phyloP scores from a whole-genome alignment of 2,797 vertebrate genomes.

The Anas bahamensis region DNA sequence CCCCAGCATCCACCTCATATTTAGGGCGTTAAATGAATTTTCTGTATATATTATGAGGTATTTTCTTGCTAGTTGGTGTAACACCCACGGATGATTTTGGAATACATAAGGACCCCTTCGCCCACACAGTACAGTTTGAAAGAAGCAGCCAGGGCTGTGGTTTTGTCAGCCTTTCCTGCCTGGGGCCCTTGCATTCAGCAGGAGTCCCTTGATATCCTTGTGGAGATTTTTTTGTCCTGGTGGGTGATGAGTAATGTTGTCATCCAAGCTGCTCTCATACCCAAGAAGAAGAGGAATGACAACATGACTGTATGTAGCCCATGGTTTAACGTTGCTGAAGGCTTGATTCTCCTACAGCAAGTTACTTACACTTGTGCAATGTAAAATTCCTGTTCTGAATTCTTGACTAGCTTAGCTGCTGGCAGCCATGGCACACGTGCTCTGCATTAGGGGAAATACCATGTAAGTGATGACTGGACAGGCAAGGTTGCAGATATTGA shows the following conservation, averaged over 20 bases:
- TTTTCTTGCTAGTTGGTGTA: constrained; percentile 28
- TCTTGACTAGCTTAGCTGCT: not conserved
- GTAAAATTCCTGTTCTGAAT: not conserved
- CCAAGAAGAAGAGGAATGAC: not conserved
- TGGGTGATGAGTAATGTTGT: not conserved
- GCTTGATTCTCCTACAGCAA: not conserved
- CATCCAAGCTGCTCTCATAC: not conserved
- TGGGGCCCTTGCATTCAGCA: not conserved
- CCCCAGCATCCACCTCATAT: not conserved
- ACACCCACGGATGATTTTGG: not conserved
- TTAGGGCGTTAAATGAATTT: constrained; percentile 31
- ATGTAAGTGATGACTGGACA: not conserved
- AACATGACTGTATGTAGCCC: not conserved
- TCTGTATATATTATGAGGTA: not conserved
- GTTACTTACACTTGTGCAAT: not conserved
- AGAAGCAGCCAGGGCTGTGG: not conserved
- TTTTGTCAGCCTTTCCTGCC: not conserved
- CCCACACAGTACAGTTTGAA: not conserved
- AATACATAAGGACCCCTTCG: not conserved
- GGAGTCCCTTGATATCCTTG: not conserved
- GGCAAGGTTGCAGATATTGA: not conserved
- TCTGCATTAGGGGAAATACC: not conserved
- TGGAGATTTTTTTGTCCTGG: not conserved
- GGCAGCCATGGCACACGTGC: not conserved
- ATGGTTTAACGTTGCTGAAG: not conserved